These are phyloP conservation scores for Tragelaphus imberbis DNA, from an alignment of 2,113 vertebrate genomes.

Conservation along the genomic window DNA sequence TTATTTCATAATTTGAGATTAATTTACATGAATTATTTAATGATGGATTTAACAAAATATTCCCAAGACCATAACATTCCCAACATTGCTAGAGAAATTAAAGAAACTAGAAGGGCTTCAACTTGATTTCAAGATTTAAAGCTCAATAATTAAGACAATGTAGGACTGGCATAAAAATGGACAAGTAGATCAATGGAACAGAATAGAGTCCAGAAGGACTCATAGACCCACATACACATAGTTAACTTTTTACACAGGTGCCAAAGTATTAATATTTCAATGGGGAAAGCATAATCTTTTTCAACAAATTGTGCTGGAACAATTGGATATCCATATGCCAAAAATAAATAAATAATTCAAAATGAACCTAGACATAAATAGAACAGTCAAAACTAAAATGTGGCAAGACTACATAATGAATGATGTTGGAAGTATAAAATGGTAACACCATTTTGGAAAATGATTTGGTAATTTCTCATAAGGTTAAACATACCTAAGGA, in stretches of 20 bases:
- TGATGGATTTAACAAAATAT: background rate
- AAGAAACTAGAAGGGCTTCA: background rate
- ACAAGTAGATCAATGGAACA: background rate
- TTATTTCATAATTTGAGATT: background rate
- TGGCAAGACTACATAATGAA: background rate
- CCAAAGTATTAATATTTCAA: background rate
- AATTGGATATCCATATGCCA: background rate
- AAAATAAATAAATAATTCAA: background rate
- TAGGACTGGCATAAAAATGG: background rate
- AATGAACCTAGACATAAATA: background rate
- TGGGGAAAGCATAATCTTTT: background rate
- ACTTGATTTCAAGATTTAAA: conserved; percentile 11
- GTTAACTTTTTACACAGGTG: background rate
- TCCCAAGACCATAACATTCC: background rate
- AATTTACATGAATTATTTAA: conserved; percentile 7
- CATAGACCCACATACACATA: background rate
- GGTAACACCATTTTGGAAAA: background rate
- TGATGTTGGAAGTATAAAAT: background rate
- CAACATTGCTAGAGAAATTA: conserved; percentile 17
- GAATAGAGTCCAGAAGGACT: background rate
- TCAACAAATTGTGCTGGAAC: background rate
- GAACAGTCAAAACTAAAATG: conserved; percentile 9
- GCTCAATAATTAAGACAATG: background rate
- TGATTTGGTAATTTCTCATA: background rate
- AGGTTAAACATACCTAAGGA: background rate